Conservation (phyloP, 2,113 vertebrate species). For the Pungitius pungitius region DNA sequence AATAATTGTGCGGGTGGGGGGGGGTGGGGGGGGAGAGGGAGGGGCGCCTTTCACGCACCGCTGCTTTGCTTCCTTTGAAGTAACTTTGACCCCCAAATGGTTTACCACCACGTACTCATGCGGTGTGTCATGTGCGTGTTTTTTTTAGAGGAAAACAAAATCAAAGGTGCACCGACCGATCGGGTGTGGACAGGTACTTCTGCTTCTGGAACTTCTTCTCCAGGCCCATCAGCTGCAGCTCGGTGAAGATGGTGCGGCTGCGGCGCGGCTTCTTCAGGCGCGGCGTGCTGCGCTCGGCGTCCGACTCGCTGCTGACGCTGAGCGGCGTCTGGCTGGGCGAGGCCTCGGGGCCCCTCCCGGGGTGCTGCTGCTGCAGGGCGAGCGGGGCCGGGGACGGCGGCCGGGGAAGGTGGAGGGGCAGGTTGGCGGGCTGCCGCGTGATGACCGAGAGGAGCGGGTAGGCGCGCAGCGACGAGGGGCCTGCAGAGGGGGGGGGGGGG, state of each 20-base stretch:
- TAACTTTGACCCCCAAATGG: background rate
- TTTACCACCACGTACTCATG: background rate
- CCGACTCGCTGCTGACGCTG: conserved; percentile 92
- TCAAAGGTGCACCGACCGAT: conserved; percentile 84
- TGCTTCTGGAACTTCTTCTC: conserved; percentile 99
- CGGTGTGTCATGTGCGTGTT: too few relatives aligned
- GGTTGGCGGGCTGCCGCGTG: conserved; percentile 85
- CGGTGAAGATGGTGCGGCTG: conserved; percentile 97
- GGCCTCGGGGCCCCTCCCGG: conserved; percentile 70
- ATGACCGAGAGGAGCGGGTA: conserved; percentile 94
- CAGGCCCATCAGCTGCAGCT: conserved; percentile 97
- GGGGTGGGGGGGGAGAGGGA: too few relatives aligned
- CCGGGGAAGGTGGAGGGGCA: conserved; percentile 81
- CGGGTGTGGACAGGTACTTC: conserved; percentile 97
- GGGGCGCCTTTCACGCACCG: background rate
- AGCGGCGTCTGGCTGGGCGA: conserved; percentile 81
- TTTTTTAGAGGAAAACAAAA: too few relatives aligned
- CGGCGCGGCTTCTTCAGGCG: conserved; percentile 92
- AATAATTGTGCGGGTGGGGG: conserved; percentile 8
- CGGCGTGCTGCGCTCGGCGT: conserved; percentile 85
- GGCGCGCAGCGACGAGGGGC: conserved; percentile 86
- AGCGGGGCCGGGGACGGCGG: conserved; percentile 74
- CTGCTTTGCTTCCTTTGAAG: conserved; percentile 17
- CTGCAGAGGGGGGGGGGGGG: conserved; percentile 65
- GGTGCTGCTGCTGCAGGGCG: conserved; percentile 39